Percentiles rank a stretch among this genome's conserved stretches.
These are phyloP conservation scores for Serranochromis macrocephalus DNA, from an alignment of 2,113 vertebrate genomes.

Conservation along the genomic window DNA sequence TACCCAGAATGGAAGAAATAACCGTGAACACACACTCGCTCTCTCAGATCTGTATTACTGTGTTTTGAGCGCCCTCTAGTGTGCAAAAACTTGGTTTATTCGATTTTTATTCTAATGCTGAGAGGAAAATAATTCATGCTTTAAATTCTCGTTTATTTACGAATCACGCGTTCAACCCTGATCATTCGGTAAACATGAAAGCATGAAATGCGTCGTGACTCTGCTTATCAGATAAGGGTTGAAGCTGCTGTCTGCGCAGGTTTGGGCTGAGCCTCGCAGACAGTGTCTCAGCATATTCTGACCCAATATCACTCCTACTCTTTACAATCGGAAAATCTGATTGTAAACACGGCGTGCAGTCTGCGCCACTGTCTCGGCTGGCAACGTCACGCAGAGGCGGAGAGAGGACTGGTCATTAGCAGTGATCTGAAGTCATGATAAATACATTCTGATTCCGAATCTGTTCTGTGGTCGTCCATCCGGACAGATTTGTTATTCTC, in stretches of 20 bases:
- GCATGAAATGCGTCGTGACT: neutral
- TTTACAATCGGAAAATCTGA: neutral
- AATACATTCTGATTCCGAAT: neutral
- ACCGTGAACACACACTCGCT: neutral
- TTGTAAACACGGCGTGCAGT: neutral
- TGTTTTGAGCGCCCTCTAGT: conserved; percentile 37
- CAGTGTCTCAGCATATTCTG: neutral
- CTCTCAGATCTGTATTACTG: neutral
- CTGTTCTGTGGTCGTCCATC: neutral
- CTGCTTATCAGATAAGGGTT: neutral
- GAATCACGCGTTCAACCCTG: neutral
- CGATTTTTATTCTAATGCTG: neutral
- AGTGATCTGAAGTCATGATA: neutral
- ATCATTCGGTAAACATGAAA: neutral
- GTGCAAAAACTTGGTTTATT: neutral
- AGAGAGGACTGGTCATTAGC: neutral
- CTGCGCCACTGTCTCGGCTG: neutral
- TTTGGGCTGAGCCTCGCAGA: neutral
- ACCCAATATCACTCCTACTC: neutral
- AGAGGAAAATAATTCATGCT: neutral
- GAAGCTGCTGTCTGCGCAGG: neutral
- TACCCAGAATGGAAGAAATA: neutral
- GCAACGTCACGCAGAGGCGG: neutral
- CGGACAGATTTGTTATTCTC: neutral
- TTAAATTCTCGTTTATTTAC: neutral